Percentiles rank a stretch among this genome's conserved stretches.
phyloP scores from a whole-genome alignment of 2,113 vertebrate genomes.

The Pterocles gutturalis region DNA sequence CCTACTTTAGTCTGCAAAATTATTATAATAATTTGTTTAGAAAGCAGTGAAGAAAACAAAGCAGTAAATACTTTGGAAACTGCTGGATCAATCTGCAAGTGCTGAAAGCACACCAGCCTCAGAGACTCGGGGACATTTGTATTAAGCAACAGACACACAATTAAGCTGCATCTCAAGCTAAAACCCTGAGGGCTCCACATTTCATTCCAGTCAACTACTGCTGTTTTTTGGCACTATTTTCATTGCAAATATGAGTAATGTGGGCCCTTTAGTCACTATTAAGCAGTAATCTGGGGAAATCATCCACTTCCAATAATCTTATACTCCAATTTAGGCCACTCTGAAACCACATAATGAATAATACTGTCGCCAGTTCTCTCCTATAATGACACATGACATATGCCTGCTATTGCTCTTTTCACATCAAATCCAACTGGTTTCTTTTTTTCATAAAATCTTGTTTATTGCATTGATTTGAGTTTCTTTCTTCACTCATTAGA shows the following conservation, averaged over 20 bases:
- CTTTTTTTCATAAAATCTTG: conserved; percentile 26
- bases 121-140: conserved; percentile 52
- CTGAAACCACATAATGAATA: conserved; percentile 80
- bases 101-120: conserved; percentile 30
- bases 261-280: conserved; percentile 79
- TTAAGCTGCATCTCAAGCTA: conserved; percentile 70
- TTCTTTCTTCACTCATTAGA: conserved; percentile 7
- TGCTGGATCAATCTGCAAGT: conserved; percentile 11
- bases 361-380: conserved; percentile 71
- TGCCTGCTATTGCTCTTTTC: conserved; percentile 72
- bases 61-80: conserved; percentile 22
- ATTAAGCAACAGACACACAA: conserved; percentile 71
- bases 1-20: neutral
- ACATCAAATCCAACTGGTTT: conserved; percentile 65
- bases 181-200: conserved; percentile 72
- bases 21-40: neutral
- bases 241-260: conserved; percentile 79
- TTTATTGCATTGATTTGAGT: conserved; percentile 55
- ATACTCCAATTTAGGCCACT: conserved; percentile 79
- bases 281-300: conserved; percentile 82
- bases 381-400: conserved; percentile 77
- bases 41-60: neutral
- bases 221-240: conserved; percentile 77
- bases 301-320: conserved; percentile 81
- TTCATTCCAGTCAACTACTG: conserved; percentile 74